Conservation (phyloP, 2,888 invertebrate species). For the Spisula subtruncata region DNA sequence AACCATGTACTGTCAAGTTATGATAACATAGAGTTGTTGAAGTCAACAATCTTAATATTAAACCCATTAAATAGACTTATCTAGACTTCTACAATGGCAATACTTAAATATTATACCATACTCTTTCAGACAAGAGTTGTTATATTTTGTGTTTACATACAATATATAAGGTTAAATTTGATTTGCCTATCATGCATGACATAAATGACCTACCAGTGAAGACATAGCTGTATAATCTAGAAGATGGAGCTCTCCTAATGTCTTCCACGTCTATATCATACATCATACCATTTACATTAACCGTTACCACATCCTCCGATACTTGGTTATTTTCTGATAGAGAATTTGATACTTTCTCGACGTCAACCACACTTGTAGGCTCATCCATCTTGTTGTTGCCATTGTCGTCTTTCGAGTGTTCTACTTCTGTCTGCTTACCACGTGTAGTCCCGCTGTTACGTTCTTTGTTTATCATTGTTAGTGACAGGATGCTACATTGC, state of each 20-base stretch:
- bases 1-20: too few relatives aligned
- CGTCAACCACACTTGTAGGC: neutral
- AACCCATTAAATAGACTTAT: too few relatives aligned
- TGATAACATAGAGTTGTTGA: too few relatives aligned
- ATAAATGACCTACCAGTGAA: slow-evolving; percentile 49
- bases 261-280: slow-evolving; percentile 64
- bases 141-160: too few relatives aligned
- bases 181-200: too few relatives aligned
- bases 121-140: too few relatives aligned
- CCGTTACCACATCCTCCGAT: slow-evolving; percentile 36
- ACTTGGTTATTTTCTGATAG: slow-evolving; percentile 44
- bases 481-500: too few relatives aligned
- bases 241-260: slow-evolving; percentile 60
- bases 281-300: slow-evolving; percentile 60
- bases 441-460: neutral
- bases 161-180: too few relatives aligned
- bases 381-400: neutral
- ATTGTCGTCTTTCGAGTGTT: neutral
- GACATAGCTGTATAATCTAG: slow-evolving; percentile 52
- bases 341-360: too few relatives aligned
- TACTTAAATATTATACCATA: too few relatives aligned
- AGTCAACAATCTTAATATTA: too few relatives aligned
- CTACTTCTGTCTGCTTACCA: neutral
- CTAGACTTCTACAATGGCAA: too few relatives aligned
- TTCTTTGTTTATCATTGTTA: neutral